A percentile compares a stretch with the other conserved stretches of the same genome.
phyloP scores from a whole-genome alignment of 2,888 invertebrate species.

The Platycheirus rosarum region DNA sequence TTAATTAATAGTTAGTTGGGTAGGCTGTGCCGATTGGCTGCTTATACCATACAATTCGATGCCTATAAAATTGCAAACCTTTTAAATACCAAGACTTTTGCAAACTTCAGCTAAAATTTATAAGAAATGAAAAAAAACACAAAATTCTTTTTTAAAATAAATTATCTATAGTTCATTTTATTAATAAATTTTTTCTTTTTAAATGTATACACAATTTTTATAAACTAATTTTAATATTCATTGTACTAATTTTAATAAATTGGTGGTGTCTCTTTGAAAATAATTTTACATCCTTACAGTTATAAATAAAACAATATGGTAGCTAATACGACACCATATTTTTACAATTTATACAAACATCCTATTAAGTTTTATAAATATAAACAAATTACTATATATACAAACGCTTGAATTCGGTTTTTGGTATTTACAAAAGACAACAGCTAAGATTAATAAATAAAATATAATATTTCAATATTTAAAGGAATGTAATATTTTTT shows the following conservation, averaged over 20 bases:
- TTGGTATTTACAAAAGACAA: constrained; percentile 60
- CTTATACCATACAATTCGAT: too few species aligned
- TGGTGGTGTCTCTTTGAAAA: constrained; percentile 49
- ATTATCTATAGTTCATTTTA: constrained; percentile 72
- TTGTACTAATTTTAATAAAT: constrained; percentile 64
- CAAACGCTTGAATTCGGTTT: neutral
- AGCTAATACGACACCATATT: constrained; percentile 14
- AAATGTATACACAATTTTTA: constrained; percentile 64
- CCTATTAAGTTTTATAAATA: constrained; percentile 19
- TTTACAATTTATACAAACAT: constrained; percentile 58
- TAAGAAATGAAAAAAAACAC: neutral
- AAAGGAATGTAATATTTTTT: constrained; percentile 15
- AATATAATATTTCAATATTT: constrained; percentile 8
- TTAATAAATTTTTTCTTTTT: constrained; percentile 68
- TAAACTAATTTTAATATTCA: constrained; percentile 58
- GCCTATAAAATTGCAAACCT: too few species aligned
- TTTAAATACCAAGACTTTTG: too few species aligned
- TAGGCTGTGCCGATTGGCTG: too few species aligned
- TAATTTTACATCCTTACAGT: constrained; percentile 59
- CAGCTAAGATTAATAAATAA: constrained; percentile 40
- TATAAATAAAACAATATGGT: constrained; percentile 49
- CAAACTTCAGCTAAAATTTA: too few species aligned
- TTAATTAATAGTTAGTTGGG: too few species aligned
- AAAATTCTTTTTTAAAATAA: constrained; percentile 58
- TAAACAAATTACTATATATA: constrained; percentile 29